Evolutionary conservation across 2,113 vertebrate species (phyloP).

Genomic region (Cacatua alba): DNA sequence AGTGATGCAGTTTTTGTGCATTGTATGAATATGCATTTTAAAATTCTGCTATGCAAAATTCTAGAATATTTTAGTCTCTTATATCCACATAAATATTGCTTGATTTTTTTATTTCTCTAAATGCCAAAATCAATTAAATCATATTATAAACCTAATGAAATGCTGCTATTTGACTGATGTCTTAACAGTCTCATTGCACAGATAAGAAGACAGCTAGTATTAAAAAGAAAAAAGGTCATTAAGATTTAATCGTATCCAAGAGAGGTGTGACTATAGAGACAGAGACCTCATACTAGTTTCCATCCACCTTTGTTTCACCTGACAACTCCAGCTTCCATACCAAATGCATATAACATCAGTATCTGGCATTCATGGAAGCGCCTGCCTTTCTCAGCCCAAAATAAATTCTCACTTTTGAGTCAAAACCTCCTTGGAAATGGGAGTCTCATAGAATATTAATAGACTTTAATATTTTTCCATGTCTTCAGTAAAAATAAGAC

Average conservation of each 20-base stretch:
- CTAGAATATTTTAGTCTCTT: constrained; percentile 35
- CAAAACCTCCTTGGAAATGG: neutral
- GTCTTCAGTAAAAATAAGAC: neutral
- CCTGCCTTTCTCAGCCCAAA: neutral
- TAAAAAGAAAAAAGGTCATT: constrained; percentile 6
- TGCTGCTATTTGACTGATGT: constrained; percentile 54
- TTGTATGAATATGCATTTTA: constrained; percentile 7
- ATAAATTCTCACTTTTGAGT: neutral
- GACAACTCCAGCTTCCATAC: neutral
- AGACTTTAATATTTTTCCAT: neutral
- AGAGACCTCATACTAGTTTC: neutral
- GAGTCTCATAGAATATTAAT: neutral
- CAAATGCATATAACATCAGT: neutral
- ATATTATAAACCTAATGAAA: constrained; percentile 48
- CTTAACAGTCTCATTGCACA: constrained; percentile 56
- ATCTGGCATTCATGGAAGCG: neutral
- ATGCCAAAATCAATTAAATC: constrained; percentile 18
- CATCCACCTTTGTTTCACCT: neutral
- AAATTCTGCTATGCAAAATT: neutral
- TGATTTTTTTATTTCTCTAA: constrained; percentile 32
- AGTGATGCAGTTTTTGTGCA: constrained; percentile 18
- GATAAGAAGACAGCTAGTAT: neutral
- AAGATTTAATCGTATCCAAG: constrained; percentile 35
- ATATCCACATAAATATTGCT: neutral
- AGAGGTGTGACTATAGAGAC: constrained; percentile 3